Base-by-base conservation (phyloP, 2,888 invertebrate species). In the Malacosoma neustria region DNA sequence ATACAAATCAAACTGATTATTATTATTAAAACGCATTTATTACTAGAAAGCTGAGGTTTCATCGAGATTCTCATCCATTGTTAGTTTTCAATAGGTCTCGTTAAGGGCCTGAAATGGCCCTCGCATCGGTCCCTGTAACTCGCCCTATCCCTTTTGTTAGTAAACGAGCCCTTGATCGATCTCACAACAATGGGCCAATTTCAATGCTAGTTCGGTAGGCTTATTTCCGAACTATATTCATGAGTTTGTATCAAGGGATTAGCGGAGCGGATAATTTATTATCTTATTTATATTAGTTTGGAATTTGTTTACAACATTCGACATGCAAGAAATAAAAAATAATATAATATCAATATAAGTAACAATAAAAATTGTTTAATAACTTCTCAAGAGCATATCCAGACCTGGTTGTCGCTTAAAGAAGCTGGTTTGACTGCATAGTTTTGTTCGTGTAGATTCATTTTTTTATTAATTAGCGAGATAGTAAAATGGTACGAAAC, bases 91-190 rank as follows among this genome's bases (percentile, higher is more conserved):
- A 76, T 75, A 57, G 69, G 57, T 56, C 77, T 80, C 77, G 80
- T 80, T 80, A 80, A 62, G 71, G 65, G 53, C 59, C 62, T 60
- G 61, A 68, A 77, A 75, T 67, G 72, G 72, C 68, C 66, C 57
- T 63, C 63, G 49, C 54, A 51, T 44, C 59, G 57, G 61, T 58
- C 52, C 45, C 59, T 57, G 61, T 58, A 53, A 61, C 63, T 61
- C 60, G 55, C 58, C 56, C 63, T 61, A 68, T 63, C 61, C 65
- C 76, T 66, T 73, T 81, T 80, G 79, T 81, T 73, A 63, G 64
- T 54, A 70, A 74, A 74, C 73, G 73, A 74, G 66, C 65, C 62
- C 65, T 68, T 72, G 77, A 79, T 79, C 75, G 77, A 74, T 71
- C 57, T 61, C 48, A 61, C 59, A 64, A 80, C 77, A 79, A 79